Evolutionary conservation across 2,888 invertebrate species (phyloP), one percentile per base, ranked within the genome.

Genomic region (Patella caerulea): DNA sequence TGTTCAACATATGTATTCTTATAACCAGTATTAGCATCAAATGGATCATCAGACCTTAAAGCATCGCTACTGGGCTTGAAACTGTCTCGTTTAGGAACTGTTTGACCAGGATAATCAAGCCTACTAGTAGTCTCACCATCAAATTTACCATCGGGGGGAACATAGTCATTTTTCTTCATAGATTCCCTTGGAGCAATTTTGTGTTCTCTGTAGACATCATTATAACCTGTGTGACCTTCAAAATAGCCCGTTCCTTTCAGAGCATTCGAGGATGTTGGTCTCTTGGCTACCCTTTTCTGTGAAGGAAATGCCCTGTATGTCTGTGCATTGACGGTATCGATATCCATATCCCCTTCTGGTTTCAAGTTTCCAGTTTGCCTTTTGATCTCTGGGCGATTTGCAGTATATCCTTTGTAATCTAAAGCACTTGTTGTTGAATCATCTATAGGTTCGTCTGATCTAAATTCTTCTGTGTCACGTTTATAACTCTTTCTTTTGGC

Each of bases 21-120:
- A 82, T 91, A 90, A 71, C 86, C 87, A n/a, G 91, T 91, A 7
- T 78, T 70, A 54, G 84, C 88, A 55, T 89, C 86, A 75, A 91
- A 89, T 24, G 91, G 91, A 17, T 83, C 82, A 69, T 86, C 86
- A 19, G 89, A 88, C 78, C 82, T 76, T 34, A 65, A 24, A 65
- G 65, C 65, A 45, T n/a, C 59, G n/a, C 59, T 71, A 70, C 24
- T 17, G 0, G 79, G 79, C 29, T 65, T 77, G 69, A 45, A 72
- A 24, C 72, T 72, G 19, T 77, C 45, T 73, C 73, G 12, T 24
- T 55, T 73, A 12, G 53, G 55, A 15, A 53, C 34, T 19, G 72
- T 56, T 34, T 76, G 76, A 72, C 53, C 11, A 14, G 65, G 73
- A 53, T 71, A 78, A 52, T 73, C 71, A 4, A 71, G n/a, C 19